Evolutionary conservation across 2,888 invertebrate species (phyloP).

Genomic region (Mechanitis mazaeus): DNA sequence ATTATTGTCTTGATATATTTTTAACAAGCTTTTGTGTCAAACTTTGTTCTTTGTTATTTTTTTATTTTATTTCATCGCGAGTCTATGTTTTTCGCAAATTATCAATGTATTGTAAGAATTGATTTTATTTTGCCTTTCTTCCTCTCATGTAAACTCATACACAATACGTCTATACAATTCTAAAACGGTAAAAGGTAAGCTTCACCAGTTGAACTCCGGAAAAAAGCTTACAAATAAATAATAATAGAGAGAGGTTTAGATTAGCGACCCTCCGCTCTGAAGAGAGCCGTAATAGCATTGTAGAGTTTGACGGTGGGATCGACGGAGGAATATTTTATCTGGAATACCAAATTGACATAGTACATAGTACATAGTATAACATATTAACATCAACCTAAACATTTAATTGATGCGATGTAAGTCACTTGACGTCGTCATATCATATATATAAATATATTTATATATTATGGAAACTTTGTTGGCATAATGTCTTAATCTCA

Average conservation of each 20-base stretch:
- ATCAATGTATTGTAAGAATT: no score
- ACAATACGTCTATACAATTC: neutral
- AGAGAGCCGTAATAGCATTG: neutral
- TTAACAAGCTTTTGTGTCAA: neutral
- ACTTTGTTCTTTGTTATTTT: neutral
- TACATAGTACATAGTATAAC: no score
- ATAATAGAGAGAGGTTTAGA: conserved; percentile 3
- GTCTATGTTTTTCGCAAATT: no score
- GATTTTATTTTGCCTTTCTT: no score
- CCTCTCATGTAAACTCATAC: neutral
- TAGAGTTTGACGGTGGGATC: neutral
- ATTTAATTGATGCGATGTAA: no score
- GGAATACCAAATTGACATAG: no score
- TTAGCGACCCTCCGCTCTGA: conserved; percentile 11
- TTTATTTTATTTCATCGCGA: neutral
- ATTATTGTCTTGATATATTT: conserved; percentile 1
- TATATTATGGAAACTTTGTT: no score
- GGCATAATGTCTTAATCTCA: no score
- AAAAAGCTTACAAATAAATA: conserved; percentile 5
- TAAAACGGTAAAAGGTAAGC: neutral
- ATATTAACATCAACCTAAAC: no score
- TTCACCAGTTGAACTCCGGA: neutral
- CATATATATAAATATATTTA: no score
- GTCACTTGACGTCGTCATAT: no score
- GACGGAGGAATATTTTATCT: no score